These are phyloP conservation scores for Drosophila cracens DNA, from an alignment of 2,888 invertebrate species.

Conservation along the genomic window DNA sequence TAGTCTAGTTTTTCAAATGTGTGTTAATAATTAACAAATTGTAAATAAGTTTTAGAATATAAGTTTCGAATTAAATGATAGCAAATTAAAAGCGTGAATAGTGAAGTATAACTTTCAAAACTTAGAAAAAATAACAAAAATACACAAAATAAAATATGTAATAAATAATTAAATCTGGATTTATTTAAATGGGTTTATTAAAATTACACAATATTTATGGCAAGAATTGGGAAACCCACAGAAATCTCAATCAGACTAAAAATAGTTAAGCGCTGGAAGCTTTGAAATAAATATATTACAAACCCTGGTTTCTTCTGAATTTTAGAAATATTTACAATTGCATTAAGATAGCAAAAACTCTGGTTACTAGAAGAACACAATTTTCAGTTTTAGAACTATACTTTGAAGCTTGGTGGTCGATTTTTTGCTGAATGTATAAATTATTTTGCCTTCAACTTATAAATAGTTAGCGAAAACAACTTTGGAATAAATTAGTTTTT, in stretches of 20 bases:
- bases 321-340: background rate
- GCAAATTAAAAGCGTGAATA: no score
- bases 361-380: background rate
- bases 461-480: background rate
- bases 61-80: no score
- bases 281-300: background rate
- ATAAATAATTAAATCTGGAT: no score
- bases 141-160: no score
- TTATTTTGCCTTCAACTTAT: background rate
- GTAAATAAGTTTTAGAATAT: no score
- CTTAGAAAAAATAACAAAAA: no score
- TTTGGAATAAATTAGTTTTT: background rate
- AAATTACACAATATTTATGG: no score
- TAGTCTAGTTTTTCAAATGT: background rate
- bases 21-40: background rate
- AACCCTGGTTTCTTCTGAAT: fast-evolving
- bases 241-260: no score
- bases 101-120: no score
- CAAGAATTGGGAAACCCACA: no score
- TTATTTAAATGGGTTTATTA: no score
- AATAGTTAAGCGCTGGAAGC: no score
- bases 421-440: background rate
- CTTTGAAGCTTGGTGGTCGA: background rate
- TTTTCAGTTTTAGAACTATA: background rate
- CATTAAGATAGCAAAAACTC: background rate